These are phyloP conservation scores for Trachelus iudaicus DNA, from an alignment of 2,888 invertebrate species.

Conservation along the genomic window DNA sequence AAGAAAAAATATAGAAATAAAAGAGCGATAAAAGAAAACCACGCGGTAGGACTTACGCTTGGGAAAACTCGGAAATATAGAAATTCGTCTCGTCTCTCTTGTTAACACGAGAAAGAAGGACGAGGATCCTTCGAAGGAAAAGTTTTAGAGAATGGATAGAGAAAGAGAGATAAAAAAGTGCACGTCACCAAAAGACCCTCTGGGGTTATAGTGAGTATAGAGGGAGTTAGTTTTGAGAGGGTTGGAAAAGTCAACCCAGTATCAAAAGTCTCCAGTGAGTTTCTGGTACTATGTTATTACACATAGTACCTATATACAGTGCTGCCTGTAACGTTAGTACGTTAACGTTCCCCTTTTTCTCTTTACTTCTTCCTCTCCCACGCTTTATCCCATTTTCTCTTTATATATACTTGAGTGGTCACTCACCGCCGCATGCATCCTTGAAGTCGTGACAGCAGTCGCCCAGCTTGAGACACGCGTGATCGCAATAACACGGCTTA, in stretches of 20 bases:
- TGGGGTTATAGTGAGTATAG: not conserved
- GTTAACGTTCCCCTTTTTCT: not conserved
- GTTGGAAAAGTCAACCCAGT: not conserved
- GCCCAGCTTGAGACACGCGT: slow-evolving; percentile 85
- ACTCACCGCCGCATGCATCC: slow-evolving; percentile 85
- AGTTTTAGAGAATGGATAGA: not conserved
- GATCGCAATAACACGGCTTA: slow-evolving; percentile 90
- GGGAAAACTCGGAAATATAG: not conserved
- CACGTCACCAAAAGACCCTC: not conserved
- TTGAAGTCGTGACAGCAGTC: slow-evolving; percentile 90
- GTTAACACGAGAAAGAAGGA: not conserved
- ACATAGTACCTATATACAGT: not conserved
- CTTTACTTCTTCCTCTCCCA: not conserved
- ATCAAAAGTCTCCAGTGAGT: not conserved
- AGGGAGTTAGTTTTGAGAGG: not conserved
- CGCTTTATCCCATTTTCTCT: not conserved
- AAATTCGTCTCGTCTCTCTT: not conserved
- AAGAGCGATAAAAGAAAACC: not conserved
- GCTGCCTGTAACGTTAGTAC: not conserved
- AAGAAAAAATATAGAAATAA: not conserved
- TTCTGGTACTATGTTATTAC: not conserved
- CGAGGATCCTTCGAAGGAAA: not conserved
- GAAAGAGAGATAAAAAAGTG: not conserved
- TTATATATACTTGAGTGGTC: not conserved
- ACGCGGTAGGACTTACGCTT: not conserved